Evolutionary conservation across 2,113 vertebrate species (phyloP).

Genomic region (Paracanthobrama guichenoti): DNA sequence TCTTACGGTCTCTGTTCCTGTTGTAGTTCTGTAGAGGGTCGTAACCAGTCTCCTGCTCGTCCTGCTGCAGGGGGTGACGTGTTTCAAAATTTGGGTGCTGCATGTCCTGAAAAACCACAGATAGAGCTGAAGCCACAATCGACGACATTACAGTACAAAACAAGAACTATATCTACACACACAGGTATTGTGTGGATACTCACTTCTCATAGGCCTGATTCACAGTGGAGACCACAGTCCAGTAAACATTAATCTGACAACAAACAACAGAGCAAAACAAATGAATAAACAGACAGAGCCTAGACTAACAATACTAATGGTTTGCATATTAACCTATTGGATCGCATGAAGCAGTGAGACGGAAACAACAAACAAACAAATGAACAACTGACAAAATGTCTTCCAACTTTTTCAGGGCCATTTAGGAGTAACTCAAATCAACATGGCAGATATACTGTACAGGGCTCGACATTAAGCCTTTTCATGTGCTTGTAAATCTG

Average conservation of each 20-base stretch:
- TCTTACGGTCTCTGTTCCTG: slow-evolving; percentile 81
- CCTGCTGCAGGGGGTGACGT: slow-evolving; percentile 89
- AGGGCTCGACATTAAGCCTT: no score
- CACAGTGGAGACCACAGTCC: slow-evolving; percentile 31
- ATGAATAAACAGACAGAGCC: neutral
- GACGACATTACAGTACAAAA: neutral
- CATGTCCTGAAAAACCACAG: slow-evolving; percentile 76
- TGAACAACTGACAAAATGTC: neutral
- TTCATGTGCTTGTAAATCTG: no score
- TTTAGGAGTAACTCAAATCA: neutral
- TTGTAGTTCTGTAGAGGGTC: slow-evolving; percentile 87
- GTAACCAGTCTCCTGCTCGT: slow-evolving; percentile 93
- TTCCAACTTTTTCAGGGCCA: neutral
- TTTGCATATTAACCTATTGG: neutral
- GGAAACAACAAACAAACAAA: neutral
- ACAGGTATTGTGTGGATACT: slow-evolving; percentile 29
- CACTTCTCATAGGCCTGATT: slow-evolving; percentile 29
- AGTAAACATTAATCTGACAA: slow-evolving; percentile 25
- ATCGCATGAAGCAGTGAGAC: neutral
- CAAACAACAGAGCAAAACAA: slow-evolving; percentile 33
- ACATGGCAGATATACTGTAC: neutral
- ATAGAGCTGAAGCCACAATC: neutral
- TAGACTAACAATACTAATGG: neutral
- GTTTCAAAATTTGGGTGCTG: slow-evolving; percentile 90
- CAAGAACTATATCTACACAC: neutral